Base-by-base conservation (phyloP, 2,113 vertebrate genomes). In the Siniperca chuatsi region DNA sequence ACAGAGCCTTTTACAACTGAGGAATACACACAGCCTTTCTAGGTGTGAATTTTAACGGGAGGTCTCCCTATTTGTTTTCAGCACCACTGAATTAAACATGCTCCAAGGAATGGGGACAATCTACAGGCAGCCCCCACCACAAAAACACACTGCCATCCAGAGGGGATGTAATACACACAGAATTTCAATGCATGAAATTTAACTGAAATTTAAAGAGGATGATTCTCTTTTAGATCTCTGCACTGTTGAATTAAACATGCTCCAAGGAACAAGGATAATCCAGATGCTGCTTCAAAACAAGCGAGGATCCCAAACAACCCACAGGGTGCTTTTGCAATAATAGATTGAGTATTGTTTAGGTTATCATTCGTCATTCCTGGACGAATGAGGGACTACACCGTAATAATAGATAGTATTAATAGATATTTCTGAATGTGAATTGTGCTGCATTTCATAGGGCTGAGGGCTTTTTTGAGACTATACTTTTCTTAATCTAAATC, bases 31-130 rank as follows among this genome's bases (percentile, higher is more conserved):
- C 35, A 8, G 60, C 18, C 25, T 40, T 54, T 78, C 16, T 35
- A 66, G 65, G 75, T 74, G 68, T 89, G 84, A 74, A 82, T 84
- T 87, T 85, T 75, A 65, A 87, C 73, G 8, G 33, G 12, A 33
- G 52, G 74, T 64, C 29, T 76, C n/a, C 0, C 8, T 75, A n/a
- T 91, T 84, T 87, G 78, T 82, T 88, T 86, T 79, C 80, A 90
- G 65, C 70, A 57, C 67, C 55, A n/a, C 74, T 90, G 72, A 89
- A 90, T 94, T 87, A 90, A 90, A 87, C 85, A 91, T 90, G 90
- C 87, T 73, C 48, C 40, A 68, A 44, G 65, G 83, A 88, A 66
- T 54, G 29, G 81, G 78, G 76, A 82, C 83, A 87, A 84, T 90
- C 71, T 40, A 12, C 66, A 77, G 55, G 54, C 60, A 0, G 2